Percentiles rank a stretch among this genome's conserved stretches.
These are phyloP conservation scores for Tenualosa thibaudeaui DNA, from an alignment of 2,797 vertebrate species.

Conservation along the genomic window DNA sequence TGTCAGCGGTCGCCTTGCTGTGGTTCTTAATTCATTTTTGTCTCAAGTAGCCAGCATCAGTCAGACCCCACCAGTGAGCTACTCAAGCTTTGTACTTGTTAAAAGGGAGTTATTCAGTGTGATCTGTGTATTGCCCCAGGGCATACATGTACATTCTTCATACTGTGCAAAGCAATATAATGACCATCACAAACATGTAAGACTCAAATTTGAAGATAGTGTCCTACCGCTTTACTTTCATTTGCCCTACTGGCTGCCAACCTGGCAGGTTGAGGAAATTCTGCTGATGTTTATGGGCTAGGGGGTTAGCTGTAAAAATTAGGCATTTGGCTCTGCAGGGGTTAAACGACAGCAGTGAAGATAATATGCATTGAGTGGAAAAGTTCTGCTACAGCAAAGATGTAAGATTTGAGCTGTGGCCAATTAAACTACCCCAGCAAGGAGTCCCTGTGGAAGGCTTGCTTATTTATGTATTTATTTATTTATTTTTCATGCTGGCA, in stretches of 20 bases:
- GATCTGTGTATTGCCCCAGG: no score
- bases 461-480: background rate
- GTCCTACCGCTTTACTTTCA: background rate
- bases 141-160: background rate
- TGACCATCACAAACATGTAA: background rate
- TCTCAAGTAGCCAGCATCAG: background rate
- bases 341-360: slow-evolving; percentile 4
- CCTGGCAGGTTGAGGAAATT: background rate
- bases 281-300: background rate
- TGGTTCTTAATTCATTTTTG: background rate
- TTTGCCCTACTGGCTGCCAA: background rate
- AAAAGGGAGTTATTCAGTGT: background rate
- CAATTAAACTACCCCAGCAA: slow-evolving; percentile 17
- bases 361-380: background rate
- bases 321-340: background rate
- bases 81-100: background rate
- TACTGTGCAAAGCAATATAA: background rate
- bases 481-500: background rate
- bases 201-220: background rate
- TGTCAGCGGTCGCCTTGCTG: background rate
- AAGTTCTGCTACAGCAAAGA: background rate
- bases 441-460: background rate
- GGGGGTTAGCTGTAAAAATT: background rate
- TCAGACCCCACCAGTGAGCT: background rate
- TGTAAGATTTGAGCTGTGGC: slow-evolving; percentile 6